Percentiles rank a stretch among this genome's conserved stretches.
phyloP scores from a whole-genome alignment of 2,888 invertebrate species.

The Hermodice carunculata region DNA sequence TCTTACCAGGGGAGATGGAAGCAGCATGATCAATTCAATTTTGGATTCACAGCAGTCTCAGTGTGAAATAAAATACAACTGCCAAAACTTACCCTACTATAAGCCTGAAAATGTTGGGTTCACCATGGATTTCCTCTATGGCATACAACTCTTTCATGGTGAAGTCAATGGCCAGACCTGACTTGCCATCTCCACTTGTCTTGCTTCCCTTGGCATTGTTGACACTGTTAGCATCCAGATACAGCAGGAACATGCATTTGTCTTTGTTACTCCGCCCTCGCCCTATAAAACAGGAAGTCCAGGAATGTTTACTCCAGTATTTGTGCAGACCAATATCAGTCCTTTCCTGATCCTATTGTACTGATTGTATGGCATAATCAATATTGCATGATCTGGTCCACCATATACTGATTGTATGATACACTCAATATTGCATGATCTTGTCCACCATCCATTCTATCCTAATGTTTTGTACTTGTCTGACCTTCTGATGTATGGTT shows the following conservation, averaged over 20 bases:
- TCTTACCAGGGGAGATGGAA: no score
- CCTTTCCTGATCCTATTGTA: no score
- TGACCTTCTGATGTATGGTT: no score
- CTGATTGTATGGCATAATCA: no score
- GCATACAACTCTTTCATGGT: slow-evolving; percentile 82
- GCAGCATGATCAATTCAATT: background rate
- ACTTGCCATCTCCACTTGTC: slow-evolving; percentile 14
- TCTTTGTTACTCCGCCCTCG: slow-evolving; percentile 65
- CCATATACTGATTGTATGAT: no score
- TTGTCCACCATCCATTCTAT: no score
- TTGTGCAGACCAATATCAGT: no score
- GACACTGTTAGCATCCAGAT: slow-evolving; percentile 85
- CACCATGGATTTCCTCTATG: slow-evolving; percentile 80
- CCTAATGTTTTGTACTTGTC: no score
- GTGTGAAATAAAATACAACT: background rate
- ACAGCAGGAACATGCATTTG: slow-evolving; percentile 74
- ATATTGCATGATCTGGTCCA: no score
- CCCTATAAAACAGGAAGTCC: slow-evolving; percentile 50
- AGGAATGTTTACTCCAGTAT: no score
- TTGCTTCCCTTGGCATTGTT: slow-evolving; percentile 75
- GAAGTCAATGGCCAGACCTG: slow-evolving; percentile 73
- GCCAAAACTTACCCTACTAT: slow-evolving; percentile 79
- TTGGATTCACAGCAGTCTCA: background rate
- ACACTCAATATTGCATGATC: no score
- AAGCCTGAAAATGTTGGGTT: slow-evolving; percentile 82